Evolutionary conservation across 2,888 invertebrate species (phyloP).

Genomic region (Pristionchus maxplancki): DNA sequence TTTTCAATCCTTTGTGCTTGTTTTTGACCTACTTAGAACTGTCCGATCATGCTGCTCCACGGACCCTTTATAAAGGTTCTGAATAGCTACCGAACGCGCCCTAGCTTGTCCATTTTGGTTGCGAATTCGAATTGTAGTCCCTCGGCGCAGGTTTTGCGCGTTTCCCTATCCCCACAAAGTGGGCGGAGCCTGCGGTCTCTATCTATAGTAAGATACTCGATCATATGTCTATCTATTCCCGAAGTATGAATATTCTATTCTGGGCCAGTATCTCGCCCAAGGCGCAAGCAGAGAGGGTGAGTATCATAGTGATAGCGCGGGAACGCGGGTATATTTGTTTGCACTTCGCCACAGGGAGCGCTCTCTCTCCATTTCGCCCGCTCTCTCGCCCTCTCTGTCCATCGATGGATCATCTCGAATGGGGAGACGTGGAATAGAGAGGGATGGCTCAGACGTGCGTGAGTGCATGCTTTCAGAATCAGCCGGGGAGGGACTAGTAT

Average conservation of each 20-base stretch:
- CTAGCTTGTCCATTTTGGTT: too few relatives aligned
- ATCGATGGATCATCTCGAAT: background rate
- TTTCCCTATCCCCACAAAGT: too few relatives aligned
- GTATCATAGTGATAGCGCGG: constrained; percentile 17
- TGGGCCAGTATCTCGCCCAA: background rate
- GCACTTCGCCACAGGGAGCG: background rate
- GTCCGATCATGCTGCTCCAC: too few relatives aligned
- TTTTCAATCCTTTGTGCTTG: too few relatives aligned
- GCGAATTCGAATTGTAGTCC: too few relatives aligned
- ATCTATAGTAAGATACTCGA: too few relatives aligned
- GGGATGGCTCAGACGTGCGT: background rate
- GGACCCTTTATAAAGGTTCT: too few relatives aligned
- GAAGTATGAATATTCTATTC: background rate
- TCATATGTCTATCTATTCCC: too few relatives aligned
- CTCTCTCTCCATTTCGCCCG: background rate
- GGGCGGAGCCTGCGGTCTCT: too few relatives aligned
- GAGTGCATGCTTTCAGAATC: constrained; percentile 30
- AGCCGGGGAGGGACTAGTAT: background rate
- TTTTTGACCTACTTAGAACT: too few relatives aligned
- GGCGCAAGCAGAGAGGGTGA: background rate
- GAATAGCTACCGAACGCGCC: too few relatives aligned
- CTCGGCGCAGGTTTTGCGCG: too few relatives aligned
- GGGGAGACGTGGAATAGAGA: background rate
- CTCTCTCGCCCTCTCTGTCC: background rate
- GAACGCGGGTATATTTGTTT: constrained; percentile 17